phyloP scores from a whole-genome alignment of 2,888 invertebrate species.

The Andrena fulva region DNA sequence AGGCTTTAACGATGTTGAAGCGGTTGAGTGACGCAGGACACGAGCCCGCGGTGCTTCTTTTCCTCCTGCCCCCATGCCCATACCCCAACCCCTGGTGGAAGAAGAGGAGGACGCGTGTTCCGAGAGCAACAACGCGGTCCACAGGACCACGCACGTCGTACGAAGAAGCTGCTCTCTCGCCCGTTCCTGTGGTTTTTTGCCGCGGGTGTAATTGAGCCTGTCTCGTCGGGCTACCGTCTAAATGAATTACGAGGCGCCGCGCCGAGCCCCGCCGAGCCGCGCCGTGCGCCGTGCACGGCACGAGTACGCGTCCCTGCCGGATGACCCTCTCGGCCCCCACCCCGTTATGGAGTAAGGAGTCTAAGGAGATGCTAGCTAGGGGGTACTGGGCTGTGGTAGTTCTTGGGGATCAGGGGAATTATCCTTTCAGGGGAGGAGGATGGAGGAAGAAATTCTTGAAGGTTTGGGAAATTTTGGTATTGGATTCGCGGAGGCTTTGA shows the following conservation, averaged over 20 bases:
- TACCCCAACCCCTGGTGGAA: conserved; percentile 16
- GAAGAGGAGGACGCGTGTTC: conserved; percentile 48
- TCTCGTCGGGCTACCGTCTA: conserved; percentile 75
- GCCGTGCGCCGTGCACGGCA: conserved; percentile 51
- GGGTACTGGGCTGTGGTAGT: too few species aligned
- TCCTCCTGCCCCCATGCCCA: background rate
- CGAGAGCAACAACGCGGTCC: conserved; percentile 35
- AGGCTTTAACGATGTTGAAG: conserved; percentile 56
- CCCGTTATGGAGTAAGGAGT: too few species aligned
- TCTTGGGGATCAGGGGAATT: too few species aligned
- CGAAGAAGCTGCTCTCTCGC: conserved; percentile 77
- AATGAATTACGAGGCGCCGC: conserved; percentile 81
- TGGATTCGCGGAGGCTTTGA: too few species aligned
- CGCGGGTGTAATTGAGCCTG: conserved; percentile 81
- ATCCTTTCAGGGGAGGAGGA: too few species aligned
- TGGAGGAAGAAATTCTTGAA: too few species aligned
- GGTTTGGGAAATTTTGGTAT: too few species aligned
- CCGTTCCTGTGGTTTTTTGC: conserved; percentile 73
- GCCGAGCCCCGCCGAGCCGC: conserved; percentile 3
- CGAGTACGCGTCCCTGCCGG: background rate
- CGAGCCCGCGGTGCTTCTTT: conserved; percentile 59
- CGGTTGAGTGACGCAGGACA: conserved; percentile 69
- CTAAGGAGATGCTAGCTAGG: too few species aligned
- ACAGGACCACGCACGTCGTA: conserved; percentile 83
- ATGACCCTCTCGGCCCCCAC: background rate